Percentiles rank a stretch among this genome's conserved stretches.
Conservation (phyloP, 2,113 vertebrate genomes). For the Myotis lucifugus region DNA sequence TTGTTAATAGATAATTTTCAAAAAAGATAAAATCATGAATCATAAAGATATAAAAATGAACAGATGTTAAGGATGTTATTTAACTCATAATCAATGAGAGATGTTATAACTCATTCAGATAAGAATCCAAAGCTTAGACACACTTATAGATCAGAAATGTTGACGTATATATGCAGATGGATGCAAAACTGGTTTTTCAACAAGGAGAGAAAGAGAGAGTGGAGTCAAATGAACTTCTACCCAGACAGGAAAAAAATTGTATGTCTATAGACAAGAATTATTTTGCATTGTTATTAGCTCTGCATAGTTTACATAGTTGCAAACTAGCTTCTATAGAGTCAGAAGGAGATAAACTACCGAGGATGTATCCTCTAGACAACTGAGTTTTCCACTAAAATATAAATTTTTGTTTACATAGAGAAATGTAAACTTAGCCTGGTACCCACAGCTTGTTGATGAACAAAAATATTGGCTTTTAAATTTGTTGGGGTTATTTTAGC, state of each 20-base stretch:
- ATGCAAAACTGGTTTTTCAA: neutral
- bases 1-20: conserved; percentile 27
- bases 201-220: neutral
- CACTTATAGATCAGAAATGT: conserved; percentile 10
- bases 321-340: conserved; percentile 4
- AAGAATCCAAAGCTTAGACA: neutral
- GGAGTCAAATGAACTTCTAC: neutral
- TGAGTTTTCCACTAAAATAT: neutral
- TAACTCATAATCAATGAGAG: conserved; percentile 25
- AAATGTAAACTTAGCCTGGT: neutral
- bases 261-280: neutral
- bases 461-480: neutral
- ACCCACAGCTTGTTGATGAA: neutral
- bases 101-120: neutral
- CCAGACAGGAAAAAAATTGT: neutral
- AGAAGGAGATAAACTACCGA: neutral
- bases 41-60: neutral
- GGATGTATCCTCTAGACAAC: neutral
- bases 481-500: neutral
- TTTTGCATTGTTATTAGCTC: neutral
- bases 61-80: conserved; percentile 9
- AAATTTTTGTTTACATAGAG: neutral
- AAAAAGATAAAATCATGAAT: conserved; percentile 43
- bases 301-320: neutral
- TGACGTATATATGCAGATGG: neutral